Evolutionary conservation across 35 echinoderm and acorn worm genomes (phyloP).

Genomic region (Lytechinus variegatus): DNA sequence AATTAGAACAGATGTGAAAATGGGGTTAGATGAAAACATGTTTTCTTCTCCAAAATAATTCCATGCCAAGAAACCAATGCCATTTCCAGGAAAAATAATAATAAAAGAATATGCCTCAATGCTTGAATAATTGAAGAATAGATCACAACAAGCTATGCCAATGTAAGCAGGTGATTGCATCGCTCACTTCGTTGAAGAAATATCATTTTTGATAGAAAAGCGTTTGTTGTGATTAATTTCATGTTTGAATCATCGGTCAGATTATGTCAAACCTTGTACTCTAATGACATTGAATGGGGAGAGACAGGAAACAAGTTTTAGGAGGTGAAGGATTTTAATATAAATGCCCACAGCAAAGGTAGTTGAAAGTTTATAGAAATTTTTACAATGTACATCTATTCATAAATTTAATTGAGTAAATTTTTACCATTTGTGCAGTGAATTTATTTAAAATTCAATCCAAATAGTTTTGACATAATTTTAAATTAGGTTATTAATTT

Average conservation of each 20-base stretch:
- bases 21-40: neutral
- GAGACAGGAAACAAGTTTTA: neutral
- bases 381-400: too few species aligned
- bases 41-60: neutral
- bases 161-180: neutral
- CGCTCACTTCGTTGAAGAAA: neutral
- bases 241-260: neutral
- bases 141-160: neutral
- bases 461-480: too few species aligned
- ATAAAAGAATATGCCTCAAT: neutral
- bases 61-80: neutral
- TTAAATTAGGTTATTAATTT: too few species aligned
- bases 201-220: neutral
- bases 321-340: neutral
- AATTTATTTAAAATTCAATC: too few species aligned
- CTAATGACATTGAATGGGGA: neutral
- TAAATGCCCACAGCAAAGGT: neutral
- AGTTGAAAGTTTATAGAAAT: neutral
- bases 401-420: too few species aligned
- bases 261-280: neutral
- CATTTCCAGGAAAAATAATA: neutral
- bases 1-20: neutral
- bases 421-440: too few species aligned
- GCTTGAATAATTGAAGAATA: neutral
- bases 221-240: neutral